These are phyloP conservation scores for Coendou prehensilis DNA, from an alignment of 2,797 vertebrate species.

Conservation along the genomic window DNA sequence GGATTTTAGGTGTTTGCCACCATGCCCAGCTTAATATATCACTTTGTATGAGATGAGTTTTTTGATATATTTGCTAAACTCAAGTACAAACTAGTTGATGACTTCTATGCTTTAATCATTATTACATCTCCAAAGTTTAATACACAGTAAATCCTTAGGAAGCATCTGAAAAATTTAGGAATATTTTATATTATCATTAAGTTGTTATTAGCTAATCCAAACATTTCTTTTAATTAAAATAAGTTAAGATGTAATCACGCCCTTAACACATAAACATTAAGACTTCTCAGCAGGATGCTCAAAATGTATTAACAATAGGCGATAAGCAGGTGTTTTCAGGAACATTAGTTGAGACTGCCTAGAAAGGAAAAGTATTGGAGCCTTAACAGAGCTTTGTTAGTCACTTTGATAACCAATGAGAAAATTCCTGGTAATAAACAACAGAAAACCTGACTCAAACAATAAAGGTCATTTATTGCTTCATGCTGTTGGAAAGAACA, in stretches of 20 bases:
- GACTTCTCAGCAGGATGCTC: background rate
- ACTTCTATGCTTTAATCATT: background rate
- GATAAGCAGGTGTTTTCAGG: slow-evolving; percentile 52
- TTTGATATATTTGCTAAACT: background rate
- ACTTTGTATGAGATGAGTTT: background rate
- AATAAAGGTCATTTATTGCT: background rate
- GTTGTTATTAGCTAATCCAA: slow-evolving; percentile 33
- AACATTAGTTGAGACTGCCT: slow-evolving; percentile 32
- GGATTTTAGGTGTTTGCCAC: background rate
- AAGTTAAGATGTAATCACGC: background rate
- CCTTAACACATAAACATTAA: slow-evolving; percentile 29
- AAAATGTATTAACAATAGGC: slow-evolving; percentile 35
- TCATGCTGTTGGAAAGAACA: background rate
- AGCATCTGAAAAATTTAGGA: slow-evolving; percentile 27
- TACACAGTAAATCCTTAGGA: background rate
- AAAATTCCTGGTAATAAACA: background rate
- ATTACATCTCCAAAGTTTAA: background rate
- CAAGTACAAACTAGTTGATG: background rate
- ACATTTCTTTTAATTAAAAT: slow-evolving; percentile 62
- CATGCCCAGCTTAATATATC: background rate
- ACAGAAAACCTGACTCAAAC: background rate
- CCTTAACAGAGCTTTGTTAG: background rate
- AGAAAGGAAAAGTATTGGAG: background rate
- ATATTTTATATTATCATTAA: slow-evolving; percentile 10
- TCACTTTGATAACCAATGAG: background rate